Evolutionary conservation across 2,113 vertebrate species (phyloP), one percentile per base, ranked within the genome.

Genomic region (Petroica traversi): DNA sequence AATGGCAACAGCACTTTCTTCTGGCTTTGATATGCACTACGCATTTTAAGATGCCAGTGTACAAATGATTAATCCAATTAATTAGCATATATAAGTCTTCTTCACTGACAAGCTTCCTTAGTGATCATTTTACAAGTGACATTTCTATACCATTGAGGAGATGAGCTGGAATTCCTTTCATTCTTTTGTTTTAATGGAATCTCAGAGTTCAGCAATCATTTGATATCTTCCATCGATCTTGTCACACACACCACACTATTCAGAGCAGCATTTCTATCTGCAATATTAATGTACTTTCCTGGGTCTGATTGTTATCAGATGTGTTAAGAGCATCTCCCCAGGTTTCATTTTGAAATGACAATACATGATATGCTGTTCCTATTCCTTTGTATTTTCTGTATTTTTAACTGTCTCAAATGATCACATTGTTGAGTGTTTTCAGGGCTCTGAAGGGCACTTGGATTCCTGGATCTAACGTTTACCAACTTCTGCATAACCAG

Each of bases 81-180:
- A 93, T 91, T 66, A 81, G 59, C 41, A 88, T 55, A 51, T 11
- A 7, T 48, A 67, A 71, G 57, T 46, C 22, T 85, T 73, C 85
- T 76, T 85, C 58, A 78, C 41, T 82, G 85, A 90, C 66, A 85
- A 73, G 58, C 75, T 88, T 88, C 85, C 62, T 95, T n/a, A 82
- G 36, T 48, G 58, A 61, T 88, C 14, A 48, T 55, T 95, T 79
- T 43, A 64, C 25, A 41, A 41, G 63, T 6, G 10, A 63, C 63
- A 18, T 55, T 68, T 22, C 67, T 64, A 14, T 19, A 67, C 19
- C 69, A 43, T 36, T 62, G 64, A 63, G 57, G 45, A 83, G 58
- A 91, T 45, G 67, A 88, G 19, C 45, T 61, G 45, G 45, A 72
- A 92, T n/a, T 5, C 82, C 13, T 89, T 90, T 58, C 49, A 59